Base-by-base conservation (phyloP, 2,888 invertebrate species). In the Palloptera scutellata region DNA sequence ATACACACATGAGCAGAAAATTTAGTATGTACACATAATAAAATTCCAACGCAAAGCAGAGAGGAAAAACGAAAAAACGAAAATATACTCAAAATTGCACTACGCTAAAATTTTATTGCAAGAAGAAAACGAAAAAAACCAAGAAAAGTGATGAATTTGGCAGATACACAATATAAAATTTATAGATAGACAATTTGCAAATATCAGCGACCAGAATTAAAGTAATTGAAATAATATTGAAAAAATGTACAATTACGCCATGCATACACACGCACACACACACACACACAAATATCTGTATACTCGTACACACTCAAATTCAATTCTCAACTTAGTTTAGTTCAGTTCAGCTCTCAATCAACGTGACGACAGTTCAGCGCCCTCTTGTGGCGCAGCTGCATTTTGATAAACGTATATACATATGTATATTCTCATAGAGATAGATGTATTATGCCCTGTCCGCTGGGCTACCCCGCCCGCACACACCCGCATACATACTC, bases 291-390 rank as follows among this genome's bases (percentile, higher is more conserved):
- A n/a, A n/a, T n/a, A n/a, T n/a, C n/a, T 43, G 51, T 45, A n/a
- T n/a, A n/a, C n/a, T n/a, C n/a, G n/a, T n/a, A 57, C 9, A 40
- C 43, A 42, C 60, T 54, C 58, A 59, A 43, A 60, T 20, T 30
- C 30, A 30, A 30, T 30, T 30, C 30, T 30, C 30, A 30, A 6
- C 6, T 30, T 30, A 30, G 30, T 42, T 17, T 48, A 30, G 30
- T 30, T 30, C 6, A 30, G 30, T 42, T 17, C 61, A 30, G 51
- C 48, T 13, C 17, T 61, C 61, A 67, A 58, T 68, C 66, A 61
- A 64, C 66, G 70, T 30, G 30, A 30, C 30, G 30, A 30, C 68
- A 70, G 70, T 70, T 70, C 70, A 70, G 70, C 70, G 70, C 68
- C 70, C 70, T 65, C 70, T 70, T 48, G 66, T 61, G 48, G 15